Evolutionary conservation across 2,113 vertebrate species (phyloP), one percentile per base, ranked within the genome.

Genomic region (Sprattus sprattus): DNA sequence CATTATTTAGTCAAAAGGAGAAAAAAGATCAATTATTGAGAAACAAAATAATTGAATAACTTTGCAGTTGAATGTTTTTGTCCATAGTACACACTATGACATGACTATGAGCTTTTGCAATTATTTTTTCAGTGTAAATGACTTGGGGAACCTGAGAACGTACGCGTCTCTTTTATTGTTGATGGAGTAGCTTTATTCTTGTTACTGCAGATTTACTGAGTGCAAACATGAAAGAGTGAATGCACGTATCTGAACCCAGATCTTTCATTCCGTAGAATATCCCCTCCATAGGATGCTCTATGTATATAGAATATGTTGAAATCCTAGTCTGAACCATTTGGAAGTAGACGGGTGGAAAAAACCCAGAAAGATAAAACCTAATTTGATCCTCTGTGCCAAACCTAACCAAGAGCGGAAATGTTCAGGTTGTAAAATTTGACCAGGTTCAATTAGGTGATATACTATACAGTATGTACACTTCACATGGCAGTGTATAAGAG

Each of bases 11-110:
- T 85, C 0, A 85, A 67, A 82, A 45, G 25, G 83, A 20, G 16
- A 84, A 44, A 81, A 50, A 84, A 67, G 64, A 52, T 49, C 81
- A 90, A 90, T 52, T 91, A 86, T 82, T 88, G 54, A 85, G 89
- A 81, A 47, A 60, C 78, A 85, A 90, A 88, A 84, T 67, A 6
- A 81, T 52, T 82, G 81, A 82, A 87, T 83, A 88, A 89, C 86
- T 88, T 89, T 84, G 81, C 83, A 89, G 82, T 82, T 94, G 86
- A 93, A 93, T 94, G 92, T 94, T 87, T 87, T 93, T 85, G 84
- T 91, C 25, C 28, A 78, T 92, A 86, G 85, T 90, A 88, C 91
- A 86, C 82, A 78, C 25, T 90, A 83, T 86, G 82, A 91, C 93
- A 92, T 83, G 60, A 91, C 81, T 89, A 86, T 82, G 86, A 86